These are phyloP conservation scores for Germaria angustata DNA, from an alignment of 2,888 invertebrate species.

Conservation along the genomic window DNA sequence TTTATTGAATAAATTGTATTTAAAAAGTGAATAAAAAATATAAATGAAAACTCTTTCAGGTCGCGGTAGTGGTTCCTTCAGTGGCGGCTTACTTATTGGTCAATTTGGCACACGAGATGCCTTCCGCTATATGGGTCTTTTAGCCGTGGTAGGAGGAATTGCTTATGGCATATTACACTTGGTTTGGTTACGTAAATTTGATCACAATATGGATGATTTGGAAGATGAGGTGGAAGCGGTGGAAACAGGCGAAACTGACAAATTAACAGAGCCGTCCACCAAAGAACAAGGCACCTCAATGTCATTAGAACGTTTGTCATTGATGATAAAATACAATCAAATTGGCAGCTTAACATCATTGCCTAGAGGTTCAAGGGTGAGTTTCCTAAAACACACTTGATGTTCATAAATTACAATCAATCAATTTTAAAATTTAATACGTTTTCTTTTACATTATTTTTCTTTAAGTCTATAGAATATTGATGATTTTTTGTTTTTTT, in stretches of 20 bases:
- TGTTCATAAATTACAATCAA: no score
- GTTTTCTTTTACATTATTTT: background rate
- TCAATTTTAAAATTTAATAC: no score
- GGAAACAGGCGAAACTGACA: conserved; percentile 84
- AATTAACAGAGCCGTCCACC: conserved; percentile 84
- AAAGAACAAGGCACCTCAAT: conserved; percentile 87
- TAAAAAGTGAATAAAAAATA: background rate
- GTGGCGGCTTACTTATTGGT: conserved; percentile 88
- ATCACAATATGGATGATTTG: conserved; percentile 79
- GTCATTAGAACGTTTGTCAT: conserved; percentile 86
- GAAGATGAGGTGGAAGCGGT: conserved; percentile 76
- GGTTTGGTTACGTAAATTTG: conserved; percentile 86
- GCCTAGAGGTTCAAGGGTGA: conserved; percentile 84
- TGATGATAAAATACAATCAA: conserved; percentile 88
- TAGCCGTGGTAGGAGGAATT: conserved; percentile 86
- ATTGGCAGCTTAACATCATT: conserved; percentile 87
- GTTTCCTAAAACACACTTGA: conserved; percentile 66
- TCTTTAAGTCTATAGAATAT: background rate
- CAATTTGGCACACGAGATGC: conserved; percentile 88
- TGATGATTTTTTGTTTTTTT: conserved; percentile 5
- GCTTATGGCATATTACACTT: conserved; percentile 86
- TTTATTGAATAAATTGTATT: no score
- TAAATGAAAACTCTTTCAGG: conserved; percentile 78
- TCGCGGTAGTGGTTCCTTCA: conserved; percentile 89
- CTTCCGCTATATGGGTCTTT: conserved; percentile 88